Evolutionary conservation across 1,140 invertebrate species (phyloP).

Genomic region (Habropoda laboriosa): DNA sequence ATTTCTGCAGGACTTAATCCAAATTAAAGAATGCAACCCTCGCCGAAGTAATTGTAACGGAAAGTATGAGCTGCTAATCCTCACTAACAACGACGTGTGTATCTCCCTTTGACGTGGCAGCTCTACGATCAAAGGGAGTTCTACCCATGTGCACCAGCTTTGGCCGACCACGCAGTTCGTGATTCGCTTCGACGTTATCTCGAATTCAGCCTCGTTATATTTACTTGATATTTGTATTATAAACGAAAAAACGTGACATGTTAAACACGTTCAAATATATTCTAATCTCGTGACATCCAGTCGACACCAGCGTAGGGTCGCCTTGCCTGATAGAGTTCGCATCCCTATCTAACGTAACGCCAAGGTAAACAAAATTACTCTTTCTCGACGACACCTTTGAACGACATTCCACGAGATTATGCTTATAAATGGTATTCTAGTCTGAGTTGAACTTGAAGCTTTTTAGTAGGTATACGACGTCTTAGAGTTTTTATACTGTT

Average conservation of each 20-base stretch:
- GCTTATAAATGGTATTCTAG: neutral
- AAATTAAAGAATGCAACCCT: constrained; percentile 1
- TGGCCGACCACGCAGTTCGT: neutral
- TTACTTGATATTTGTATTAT: neutral
- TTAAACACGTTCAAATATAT: neutral
- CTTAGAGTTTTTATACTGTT: too few relatives aligned
- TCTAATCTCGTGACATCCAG: neutral
- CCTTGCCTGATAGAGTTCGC: neutral
- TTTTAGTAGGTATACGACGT: too few relatives aligned
- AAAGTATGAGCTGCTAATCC: constrained; percentile 3
- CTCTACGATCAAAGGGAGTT: constrained; percentile 21
- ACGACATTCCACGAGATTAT: neutral
- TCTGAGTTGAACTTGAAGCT: neutral
- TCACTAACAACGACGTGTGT: neutral
- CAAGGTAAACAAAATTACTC: neutral
- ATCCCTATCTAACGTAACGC: neutral
- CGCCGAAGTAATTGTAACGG: constrained; percentile 3
- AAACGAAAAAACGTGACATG: neutral
- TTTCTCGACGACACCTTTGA: neutral
- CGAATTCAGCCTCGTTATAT: neutral
- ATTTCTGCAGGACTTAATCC: neutral
- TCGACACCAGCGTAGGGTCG: neutral
- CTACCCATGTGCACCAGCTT: neutral
- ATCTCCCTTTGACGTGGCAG: constrained; percentile 1
- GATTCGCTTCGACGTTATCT: neutral